These are phyloP conservation scores for Nestor notabilis DNA, from an alignment of 2,113 vertebrate genomes.

Conservation along the genomic window DNA sequence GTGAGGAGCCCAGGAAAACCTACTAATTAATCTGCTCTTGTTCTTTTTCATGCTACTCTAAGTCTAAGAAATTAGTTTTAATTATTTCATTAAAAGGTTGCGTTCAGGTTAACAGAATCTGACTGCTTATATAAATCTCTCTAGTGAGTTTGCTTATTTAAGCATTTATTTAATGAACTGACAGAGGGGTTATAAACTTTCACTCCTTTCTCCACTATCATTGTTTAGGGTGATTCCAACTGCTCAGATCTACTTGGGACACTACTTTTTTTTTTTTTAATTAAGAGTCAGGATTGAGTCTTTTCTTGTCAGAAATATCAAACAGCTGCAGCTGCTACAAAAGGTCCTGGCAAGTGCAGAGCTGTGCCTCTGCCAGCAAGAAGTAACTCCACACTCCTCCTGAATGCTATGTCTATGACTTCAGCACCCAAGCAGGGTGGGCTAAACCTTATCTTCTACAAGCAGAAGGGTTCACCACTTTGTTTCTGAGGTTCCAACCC, in stretches of 20 bases:
- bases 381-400: not conserved
- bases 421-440: not conserved
- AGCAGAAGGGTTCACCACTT: not conserved
- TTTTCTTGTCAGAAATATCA: not conserved
- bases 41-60: slow-evolving; percentile 58
- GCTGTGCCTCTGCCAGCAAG: not conserved
- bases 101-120: slow-evolving; percentile 63
- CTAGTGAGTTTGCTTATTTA: slow-evolving; percentile 48
- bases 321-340: not conserved
- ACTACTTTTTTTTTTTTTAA: not conserved
- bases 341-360: not conserved
- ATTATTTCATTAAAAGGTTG: slow-evolving; percentile 72
- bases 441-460: not conserved
- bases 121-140: slow-evolving; percentile 50
- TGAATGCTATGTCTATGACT: fast-evolving
- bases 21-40: slow-evolving; percentile 69
- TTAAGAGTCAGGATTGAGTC: not conserved
- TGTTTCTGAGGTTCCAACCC: not conserved
- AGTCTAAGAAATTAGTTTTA: slow-evolving; percentile 62
- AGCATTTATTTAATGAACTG: slow-evolving; percentile 54
- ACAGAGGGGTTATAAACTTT: slow-evolving; percentile 32
- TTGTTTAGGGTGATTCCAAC: not conserved
- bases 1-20: slow-evolving; percentile 36
- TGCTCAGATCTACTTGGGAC: not conserved
- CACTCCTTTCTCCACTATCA: slow-evolving; percentile 1